Base-by-base conservation (phyloP, 2,797 vertebrate genomes). In the Rhodeus uyekii region DNA sequence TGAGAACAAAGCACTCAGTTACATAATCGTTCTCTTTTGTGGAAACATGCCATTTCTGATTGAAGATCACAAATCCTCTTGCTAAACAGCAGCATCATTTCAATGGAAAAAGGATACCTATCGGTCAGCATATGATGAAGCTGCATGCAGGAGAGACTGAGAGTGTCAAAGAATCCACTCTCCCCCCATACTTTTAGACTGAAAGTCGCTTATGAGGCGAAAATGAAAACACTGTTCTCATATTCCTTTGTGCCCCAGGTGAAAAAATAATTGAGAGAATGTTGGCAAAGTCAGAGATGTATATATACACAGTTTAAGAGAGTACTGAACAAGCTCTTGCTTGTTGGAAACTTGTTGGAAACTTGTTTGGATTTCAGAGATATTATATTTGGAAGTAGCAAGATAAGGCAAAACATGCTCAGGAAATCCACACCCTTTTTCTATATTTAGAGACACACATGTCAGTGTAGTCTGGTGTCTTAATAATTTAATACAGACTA, bases 111-210 rank as follows among this genome's bases (percentile, higher is more conserved):
- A 19, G 22, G 5, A 29, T 24, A 18, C 16, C 5, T 48, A 42
- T 53, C 68, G 7, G 64, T 79, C 50, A 58, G 55, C 64, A 50
- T 12, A 24, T 55, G 10, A 55, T 69, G 48, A 69, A 68, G 77
- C 48, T 69, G 3, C n/a, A 55, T 53, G n/a, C n/a, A 64, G 34
- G 2, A 55, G 36, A 16, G 87, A 85, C 86, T 71, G 42, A 24
- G 83, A 91, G 89, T 91, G 86, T 90, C 87, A 93, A 92, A 89
- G 87, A 91, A 90, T 86, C 90, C 91, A 91, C 87, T 87, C 60
- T 74, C 84, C 87, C 88, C 92, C 82, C 89, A 84, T 89, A 87
- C 89, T 89, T 90, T 86, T 83, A 87, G 88, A 87, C 88, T 92
- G 90, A 94, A 90, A 93, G 86, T 89, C 87, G 80, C 83, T 82